Evolutionary conservation across 1,140 invertebrate genomes (phyloP).

Genomic region (Matsumurasca onukii): DNA sequence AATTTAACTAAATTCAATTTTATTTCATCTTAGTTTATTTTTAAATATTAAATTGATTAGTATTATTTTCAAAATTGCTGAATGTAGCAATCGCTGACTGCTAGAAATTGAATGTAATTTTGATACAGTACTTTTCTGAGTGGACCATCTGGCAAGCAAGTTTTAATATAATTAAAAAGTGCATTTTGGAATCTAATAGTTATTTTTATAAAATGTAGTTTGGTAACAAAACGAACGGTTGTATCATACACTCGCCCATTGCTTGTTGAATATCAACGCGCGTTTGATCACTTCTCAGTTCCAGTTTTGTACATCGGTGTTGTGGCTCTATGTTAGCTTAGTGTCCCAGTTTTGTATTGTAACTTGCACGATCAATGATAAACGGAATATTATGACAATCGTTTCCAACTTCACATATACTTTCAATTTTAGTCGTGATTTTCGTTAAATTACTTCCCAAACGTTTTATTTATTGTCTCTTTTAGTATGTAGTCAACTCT

Average conservation of each 20-base stretch:
- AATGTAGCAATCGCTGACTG: too few relatives aligned
- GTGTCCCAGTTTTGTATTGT: constrained; percentile 23
- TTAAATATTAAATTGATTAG: too few relatives aligned
- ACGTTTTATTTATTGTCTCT: too few relatives aligned
- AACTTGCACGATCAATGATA: constrained; percentile 9
- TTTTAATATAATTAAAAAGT: not conserved
- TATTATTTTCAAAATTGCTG: too few relatives aligned
- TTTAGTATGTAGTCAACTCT: too few relatives aligned
- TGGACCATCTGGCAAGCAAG: not conserved
- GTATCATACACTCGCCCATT: not conserved
- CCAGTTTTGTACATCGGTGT: constrained; percentile 23
- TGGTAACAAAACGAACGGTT: not conserved
- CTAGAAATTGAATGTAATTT: too few relatives aligned
- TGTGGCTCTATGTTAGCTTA: constrained; percentile 22
- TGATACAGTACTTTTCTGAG: too few relatives aligned
- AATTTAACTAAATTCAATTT: too few relatives aligned
- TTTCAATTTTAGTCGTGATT: not conserved
- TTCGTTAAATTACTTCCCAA: not conserved
- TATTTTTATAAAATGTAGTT: constrained; percentile 16
- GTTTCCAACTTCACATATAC: not conserved
- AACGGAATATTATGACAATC: constrained; percentile 31
- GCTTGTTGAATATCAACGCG: not conserved
- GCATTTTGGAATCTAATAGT: constrained; percentile 3
- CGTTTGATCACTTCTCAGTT: not conserved
- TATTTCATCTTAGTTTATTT: too few relatives aligned